Percentiles rank a stretch among this genome's conserved stretches.
Conservation (phyloP, 2,113 vertebrate species). For the Serinus canaria region DNA sequence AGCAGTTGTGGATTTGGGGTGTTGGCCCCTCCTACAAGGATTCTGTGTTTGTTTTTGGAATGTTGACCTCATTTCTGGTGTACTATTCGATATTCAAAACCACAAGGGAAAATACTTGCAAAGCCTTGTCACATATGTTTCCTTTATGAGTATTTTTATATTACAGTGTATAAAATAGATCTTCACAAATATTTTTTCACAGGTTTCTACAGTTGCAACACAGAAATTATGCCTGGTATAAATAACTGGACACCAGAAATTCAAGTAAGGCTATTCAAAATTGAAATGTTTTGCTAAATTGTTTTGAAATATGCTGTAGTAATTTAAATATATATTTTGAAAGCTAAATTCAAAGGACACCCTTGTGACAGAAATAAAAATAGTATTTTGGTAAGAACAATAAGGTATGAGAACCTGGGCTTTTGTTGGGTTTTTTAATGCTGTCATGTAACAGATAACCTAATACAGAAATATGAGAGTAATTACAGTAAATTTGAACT, state of each 20-base stretch:
- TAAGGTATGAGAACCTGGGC: neutral
- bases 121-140: neutral
- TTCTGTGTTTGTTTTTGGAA: neutral
- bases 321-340: neutral
- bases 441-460: neutral
- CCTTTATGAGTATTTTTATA: neutral
- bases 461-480: neutral
- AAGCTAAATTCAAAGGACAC: neutral
- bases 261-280: slow-evolving; percentile 78
- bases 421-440: neutral
- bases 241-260: slow-evolving; percentile 95
- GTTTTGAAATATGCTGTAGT: neutral
- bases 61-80: neutral
- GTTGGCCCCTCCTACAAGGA: neutral
- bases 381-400: neutral
- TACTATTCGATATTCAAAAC: neutral
- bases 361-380: neutral
- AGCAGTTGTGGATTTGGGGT: neutral
- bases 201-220: slow-evolving; percentile 99
- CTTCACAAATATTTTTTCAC: neutral
- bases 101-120: neutral
- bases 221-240: slow-evolving; percentile 97
- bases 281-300: neutral
- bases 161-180: neutral
- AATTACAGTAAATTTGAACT: neutral